These are phyloP conservation scores for Melikaiella ostensackeni DNA, from an alignment of 2,888 invertebrate genomes.

Conservation along the genomic window DNA sequence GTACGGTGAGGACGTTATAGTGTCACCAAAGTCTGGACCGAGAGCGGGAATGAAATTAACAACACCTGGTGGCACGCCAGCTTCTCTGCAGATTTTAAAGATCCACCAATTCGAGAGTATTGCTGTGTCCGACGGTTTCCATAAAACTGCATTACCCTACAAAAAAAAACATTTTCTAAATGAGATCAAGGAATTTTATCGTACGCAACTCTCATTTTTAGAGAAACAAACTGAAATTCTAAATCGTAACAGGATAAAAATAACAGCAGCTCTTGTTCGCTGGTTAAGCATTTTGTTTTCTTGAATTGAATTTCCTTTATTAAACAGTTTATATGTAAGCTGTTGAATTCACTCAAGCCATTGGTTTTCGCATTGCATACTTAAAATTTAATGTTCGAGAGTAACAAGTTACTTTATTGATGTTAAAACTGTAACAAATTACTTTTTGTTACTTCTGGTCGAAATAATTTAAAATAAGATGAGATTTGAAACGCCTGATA, in stretches of 20 bases:
- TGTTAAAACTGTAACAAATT: too few relatives aligned
- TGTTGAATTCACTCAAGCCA: too few relatives aligned
- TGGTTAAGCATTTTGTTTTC: too few relatives aligned
- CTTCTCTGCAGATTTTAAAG: slow-evolving; percentile 95
- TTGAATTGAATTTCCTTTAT: too few relatives aligned
- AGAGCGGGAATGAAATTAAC: slow-evolving; percentile 98
- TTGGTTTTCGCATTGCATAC: too few relatives aligned
- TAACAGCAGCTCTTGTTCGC: slow-evolving; percentile 4
- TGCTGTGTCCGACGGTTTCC: slow-evolving; percentile 99
- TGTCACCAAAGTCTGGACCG: slow-evolving; percentile 96
- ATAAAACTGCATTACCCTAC: slow-evolving; percentile 97
- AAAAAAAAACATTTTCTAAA: slow-evolving; percentile 41
- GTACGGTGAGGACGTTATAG: slow-evolving; percentile 90
- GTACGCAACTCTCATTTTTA: too few relatives aligned
- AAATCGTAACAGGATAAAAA: background rate
- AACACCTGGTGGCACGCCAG: slow-evolving; percentile 96
- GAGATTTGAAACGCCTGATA: too few relatives aligned
- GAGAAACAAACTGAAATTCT: background rate
- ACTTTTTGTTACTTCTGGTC: too few relatives aligned
- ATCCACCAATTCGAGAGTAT: slow-evolving; percentile 96
- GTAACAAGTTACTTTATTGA: too few relatives aligned
- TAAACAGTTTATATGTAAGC: too few relatives aligned
- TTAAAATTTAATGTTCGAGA: too few relatives aligned
- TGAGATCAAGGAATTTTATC: background rate
- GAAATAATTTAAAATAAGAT: too few relatives aligned